These are phyloP conservation scores for Micoletzkya japonica DNA, from an alignment of 2,888 invertebrate genomes.

Conservation along the genomic window DNA sequence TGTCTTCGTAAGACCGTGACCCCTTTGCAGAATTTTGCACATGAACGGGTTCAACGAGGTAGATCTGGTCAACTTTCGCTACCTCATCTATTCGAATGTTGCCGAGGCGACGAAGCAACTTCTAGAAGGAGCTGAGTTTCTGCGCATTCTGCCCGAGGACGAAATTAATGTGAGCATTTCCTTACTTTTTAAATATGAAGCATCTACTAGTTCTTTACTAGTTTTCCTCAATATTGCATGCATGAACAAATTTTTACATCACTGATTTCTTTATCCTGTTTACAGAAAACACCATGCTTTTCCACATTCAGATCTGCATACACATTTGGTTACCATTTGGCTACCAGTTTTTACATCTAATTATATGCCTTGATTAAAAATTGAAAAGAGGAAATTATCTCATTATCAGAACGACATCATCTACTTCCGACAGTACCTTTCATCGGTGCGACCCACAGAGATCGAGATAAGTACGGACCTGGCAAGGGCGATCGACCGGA, in stretches of 20 bases:
- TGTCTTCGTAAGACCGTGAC: too few species aligned
- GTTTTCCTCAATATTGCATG: too few species aligned
- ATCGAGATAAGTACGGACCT: slow-evolving; percentile 97
- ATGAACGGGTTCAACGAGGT: slow-evolving; percentile 60
- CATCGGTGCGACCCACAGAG: slow-evolving; percentile 70
- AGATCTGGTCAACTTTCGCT: slow-evolving; percentile 60
- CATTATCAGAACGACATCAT: slow-evolving; percentile 43
- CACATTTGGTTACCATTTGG: too few species aligned
- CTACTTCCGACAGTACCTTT: slow-evolving; percentile 42
- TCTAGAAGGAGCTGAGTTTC: slow-evolving; percentile 15
- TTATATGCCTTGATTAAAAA: too few species aligned
- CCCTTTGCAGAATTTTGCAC: slow-evolving; percentile 54
- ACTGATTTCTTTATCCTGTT: too few species aligned
- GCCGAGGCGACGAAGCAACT: slow-evolving; percentile 37
- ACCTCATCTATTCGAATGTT: slow-evolving; percentile 58
- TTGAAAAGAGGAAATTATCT: background rate
- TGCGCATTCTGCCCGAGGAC: slow-evolving; percentile 9
- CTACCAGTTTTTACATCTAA: too few species aligned
- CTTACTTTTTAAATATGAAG: background rate
- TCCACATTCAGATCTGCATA: too few species aligned
- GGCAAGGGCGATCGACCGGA: slow-evolving; percentile 88
- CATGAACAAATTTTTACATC: too few species aligned
- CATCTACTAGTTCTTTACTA: too few species aligned
- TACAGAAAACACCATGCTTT: too few species aligned
- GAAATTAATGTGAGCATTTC: slow-evolving; percentile 2